Conservation (phyloP, 2,797 vertebrate genomes). For the Lepus oiostolus region DNA sequence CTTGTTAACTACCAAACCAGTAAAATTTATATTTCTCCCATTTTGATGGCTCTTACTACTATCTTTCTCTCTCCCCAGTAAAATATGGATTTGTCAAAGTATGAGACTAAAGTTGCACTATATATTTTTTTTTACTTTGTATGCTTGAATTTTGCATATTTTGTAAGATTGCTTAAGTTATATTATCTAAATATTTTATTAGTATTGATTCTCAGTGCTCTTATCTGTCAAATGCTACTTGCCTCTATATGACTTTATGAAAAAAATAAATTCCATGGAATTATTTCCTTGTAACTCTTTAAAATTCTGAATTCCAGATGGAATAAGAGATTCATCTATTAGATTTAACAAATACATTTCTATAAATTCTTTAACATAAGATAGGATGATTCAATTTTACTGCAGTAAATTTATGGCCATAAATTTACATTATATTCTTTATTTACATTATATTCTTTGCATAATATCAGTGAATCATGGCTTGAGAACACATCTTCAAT, state of each 20-base stretch:
- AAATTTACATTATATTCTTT: slow-evolving; percentile 58
- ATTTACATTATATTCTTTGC: slow-evolving; percentile 64
- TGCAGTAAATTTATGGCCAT: slow-evolving; percentile 59
- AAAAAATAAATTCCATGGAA: slow-evolving; percentile 38
- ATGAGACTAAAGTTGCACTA: not conserved
- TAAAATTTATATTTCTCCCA: slow-evolving; percentile 17
- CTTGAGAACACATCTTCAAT: slow-evolving; percentile 71
- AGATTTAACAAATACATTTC: slow-evolving; percentile 46
- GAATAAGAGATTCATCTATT: slow-evolving; percentile 16
- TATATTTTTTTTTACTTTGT: not conserved
- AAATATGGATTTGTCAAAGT: not conserved
- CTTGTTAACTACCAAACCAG: not conserved
- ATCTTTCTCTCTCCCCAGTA: not conserved
- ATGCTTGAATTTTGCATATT: not conserved
- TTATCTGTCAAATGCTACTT: slow-evolving; percentile 48
- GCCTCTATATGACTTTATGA: slow-evolving; percentile 16
- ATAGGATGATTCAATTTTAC: slow-evolving; percentile 57
- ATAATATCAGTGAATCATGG: slow-evolving; percentile 62
- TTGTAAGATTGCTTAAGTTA: not conserved
- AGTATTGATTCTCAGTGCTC: not conserved
- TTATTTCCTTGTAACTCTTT: slow-evolving; percentile 2
- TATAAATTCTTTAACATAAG: slow-evolving; percentile 45
- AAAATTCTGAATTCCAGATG: slow-evolving; percentile 36
- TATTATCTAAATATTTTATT: slow-evolving; percentile 32
- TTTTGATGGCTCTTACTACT: slow-evolving; percentile 3